Base-by-base conservation (phyloP, 2,888 invertebrate genomes). In the Tetropium fuscum region DNA sequence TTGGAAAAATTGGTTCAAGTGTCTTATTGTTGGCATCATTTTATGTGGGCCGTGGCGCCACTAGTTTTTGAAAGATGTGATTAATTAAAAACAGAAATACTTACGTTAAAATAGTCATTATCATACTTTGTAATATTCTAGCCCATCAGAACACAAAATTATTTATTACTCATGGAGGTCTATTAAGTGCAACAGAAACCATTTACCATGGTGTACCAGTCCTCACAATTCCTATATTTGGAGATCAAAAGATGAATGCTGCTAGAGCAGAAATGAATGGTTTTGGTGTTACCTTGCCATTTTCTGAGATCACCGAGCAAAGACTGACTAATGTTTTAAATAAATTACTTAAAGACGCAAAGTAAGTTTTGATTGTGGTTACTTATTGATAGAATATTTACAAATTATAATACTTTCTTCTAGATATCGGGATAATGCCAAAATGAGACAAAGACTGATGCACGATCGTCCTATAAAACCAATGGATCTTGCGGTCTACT, bases 401-500 rank as follows among this genome's bases (percentile, higher is more conserved):
- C 16, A 16, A 30, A 15, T 7, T 27, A 18, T 30, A 18, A 6
- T 0, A 41, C 22, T 44, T 27, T 19, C n/a, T 55, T 45, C 16
- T 15, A 56, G 47, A 13, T 70, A 64, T 44, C 32, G 47, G 32
- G 53, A 60, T 47, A 69, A 64, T 15, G 68, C 62, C 2, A 56
- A 62, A 22, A 16, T 34, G 40, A 60, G 64, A 25, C 68, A 70
- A 2, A 38, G 47, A 53, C 16, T 73, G 4, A 45, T 71, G 27
- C 66, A 67, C 36, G 74, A 72, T 40, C 65, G 69, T 20, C 69
- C 69, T n/a, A 47, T 69, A 22, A 61, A 66, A 40, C 72, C 72
- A 5, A 22, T 69, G 11, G 71, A 73, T 41, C 63, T 45, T 13
- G 74, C 72, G 4, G 53, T 70, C 13, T 73, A 62, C 60, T 74